Evolutionary conservation across 1,140 invertebrate genomes (phyloP), one percentile per base, ranked within the genome.

Genomic region (Polypedilum vanderplanki): DNA sequence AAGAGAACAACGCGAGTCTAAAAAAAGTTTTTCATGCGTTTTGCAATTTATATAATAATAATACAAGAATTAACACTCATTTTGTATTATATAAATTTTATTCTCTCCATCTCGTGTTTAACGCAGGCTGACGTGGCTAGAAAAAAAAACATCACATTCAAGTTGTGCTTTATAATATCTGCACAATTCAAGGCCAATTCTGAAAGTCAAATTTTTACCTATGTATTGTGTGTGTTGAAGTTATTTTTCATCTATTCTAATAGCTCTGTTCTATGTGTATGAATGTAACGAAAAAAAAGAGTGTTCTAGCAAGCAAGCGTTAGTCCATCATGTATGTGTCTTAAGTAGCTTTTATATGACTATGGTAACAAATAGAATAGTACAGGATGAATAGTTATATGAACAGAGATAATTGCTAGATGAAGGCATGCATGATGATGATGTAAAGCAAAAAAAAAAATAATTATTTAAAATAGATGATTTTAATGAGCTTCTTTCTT

Each of bases 21-120:
- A n/a, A 57, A n/a, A 57, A 57, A 57, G 46, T 57, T 57, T 57
- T 57, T 57, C 46, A 57, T 57, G 46, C 46, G 46, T 57, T 57
- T 57, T 57, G 46, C 46, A 57, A 57, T 57, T 57, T 57, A 57
- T n/a, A 57, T n/a, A 57, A 46, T 10, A 8, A 46, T 10, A 46
- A 57, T n/a, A 57, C 3, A 57, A 57, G 46, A 57, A 57, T 57
- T 57, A 57, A 57, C 46, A 57, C 46, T 57, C 46, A 57, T 15
- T n/a, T 57, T 57, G 4, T 57, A 4, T 12, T 57, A 4, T 12
- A n/a, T 12, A n/a, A n/a, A 4, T 15, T 57, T 12, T 57, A n/a
- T 57, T 12, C n/a, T 57, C 12, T 46, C 41, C 8, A 9, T 12
- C 15, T 46, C 15, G 9, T 2, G 8, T 46, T 57, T 57, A 57